Evolutionary conservation across 92 coral and sea anemone genomes (phyloP), one percentile per base, ranked within the genome.

Genomic region (Parazoanthus swiftii): DNA sequence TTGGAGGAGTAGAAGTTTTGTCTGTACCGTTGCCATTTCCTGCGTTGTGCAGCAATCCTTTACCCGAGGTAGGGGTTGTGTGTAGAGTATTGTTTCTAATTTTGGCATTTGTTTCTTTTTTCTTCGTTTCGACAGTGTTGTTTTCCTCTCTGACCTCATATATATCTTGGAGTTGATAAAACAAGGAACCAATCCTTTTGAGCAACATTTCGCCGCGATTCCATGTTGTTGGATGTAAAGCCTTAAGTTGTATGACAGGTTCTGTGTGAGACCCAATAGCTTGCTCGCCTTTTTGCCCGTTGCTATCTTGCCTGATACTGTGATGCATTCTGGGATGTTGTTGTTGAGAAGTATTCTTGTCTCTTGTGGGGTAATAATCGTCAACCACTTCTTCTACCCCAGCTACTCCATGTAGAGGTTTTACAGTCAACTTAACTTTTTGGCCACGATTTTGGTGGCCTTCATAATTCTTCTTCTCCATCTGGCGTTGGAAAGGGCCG

Each of bases 151-250:
- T 70, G 42, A 84, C 66, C 13, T 84, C 79, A 36, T 84, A 84
- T 56, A 84, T 71, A 18, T 71, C 87, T 84, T 72, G 75, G 15
- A 84, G 79, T 35, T 84, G 87, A 33, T 84, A 71, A 84, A 84
- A 84, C 67, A 84, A 50, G 21, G 26, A 15, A 16, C 87, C 87
- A 29, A 84, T 84, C 66, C 77, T 84, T 44, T 84, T 29, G 0
- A 84, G 87, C 23, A 84, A 26, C 20, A n/a, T 5, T 29, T 84
- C 56, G 0, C 87, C 87, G 21, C 87, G n/a, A 10, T 72, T 48
- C 79, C 77, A 43, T n/a, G 25, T 20, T 26, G 78, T 78, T 14
- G 75, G 48, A 18, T 84, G 54, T 2, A 44, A 70, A 26, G 6
- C 26, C 15, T 42, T 20, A 18, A 44, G 43, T 46, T 43, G 77